Evolutionary conservation across 2,113 vertebrate species (phyloP), one percentile per base, ranked within the genome.

Genomic region (Peromyscus californicus): DNA sequence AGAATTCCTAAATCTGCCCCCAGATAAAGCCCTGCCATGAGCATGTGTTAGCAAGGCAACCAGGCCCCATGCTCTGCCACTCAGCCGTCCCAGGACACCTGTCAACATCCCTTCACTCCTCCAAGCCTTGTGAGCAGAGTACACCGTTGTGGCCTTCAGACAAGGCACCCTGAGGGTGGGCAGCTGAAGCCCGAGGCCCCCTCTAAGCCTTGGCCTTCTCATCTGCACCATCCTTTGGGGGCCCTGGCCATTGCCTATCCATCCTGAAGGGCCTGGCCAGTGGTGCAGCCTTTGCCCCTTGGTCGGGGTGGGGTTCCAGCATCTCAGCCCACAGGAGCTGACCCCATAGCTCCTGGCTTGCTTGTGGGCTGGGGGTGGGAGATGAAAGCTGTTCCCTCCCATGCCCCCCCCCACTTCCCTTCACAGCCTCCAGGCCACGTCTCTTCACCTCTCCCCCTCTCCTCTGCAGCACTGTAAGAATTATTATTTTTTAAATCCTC

Each of bases 401-500:
- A 48, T 4, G 45, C 4, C 7, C 45, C 8, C 5, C 45, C n/a
- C 51, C n/a, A 29, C 65, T 65, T 42, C 63, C 69, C 51, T 90
- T 83, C 90, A 42, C 63, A 94, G 96, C 97, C 79, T 92, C 93
- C 63, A 24, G 97, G 94, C 93, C 95, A 95, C 69, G 84, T 78
- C 87, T 96, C 89, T 96, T 98, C 94, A 96, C 92, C 93, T 98
- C 96, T 98, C 85, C 90, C 98, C 97, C 90, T 96, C 84, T 98
- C 97, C 95, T 96, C 76, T 89, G 98, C 97, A 96, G 89, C 98
- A 98, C 97, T 98, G 97, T 98, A 98, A 99, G 98, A 98, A 98
- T 98, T 98, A 98, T 98, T 98, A 92, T 98, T 98, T 98, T 98
- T 98, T 97, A 98, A 98, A 98, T 98, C 98, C 98, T 98, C 97